Evolutionary conservation across 2,888 invertebrate genomes (phyloP).

Genomic region (Tachina lurida): DNA sequence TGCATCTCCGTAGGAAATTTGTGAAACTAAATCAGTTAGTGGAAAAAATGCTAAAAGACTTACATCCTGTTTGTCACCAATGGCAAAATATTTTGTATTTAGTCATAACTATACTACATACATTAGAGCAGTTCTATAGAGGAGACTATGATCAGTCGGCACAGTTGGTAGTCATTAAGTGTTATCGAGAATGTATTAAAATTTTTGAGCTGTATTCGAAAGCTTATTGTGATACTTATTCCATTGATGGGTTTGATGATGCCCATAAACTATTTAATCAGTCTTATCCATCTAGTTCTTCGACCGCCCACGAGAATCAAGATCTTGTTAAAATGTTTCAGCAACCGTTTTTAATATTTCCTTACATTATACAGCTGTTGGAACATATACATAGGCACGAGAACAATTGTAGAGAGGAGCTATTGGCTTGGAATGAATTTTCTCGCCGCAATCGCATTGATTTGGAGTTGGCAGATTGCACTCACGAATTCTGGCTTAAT

Average conservation of each 20-base stretch:
- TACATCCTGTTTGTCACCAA: slow-evolving; percentile 84
- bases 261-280: slow-evolving; percentile 84
- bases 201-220: slow-evolving; percentile 88
- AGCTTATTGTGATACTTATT: slow-evolving; percentile 89
- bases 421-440: slow-evolving; percentile 79
- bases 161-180: slow-evolving; percentile 88
- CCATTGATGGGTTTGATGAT: slow-evolving; percentile 88
- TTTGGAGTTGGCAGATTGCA: slow-evolving; percentile 80
- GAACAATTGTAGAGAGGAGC: slow-evolving; percentile 77
- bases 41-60: slow-evolving; percentile 69
- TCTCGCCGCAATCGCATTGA: slow-evolving; percentile 78
- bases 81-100: slow-evolving; percentile 88
- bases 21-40: slow-evolving; percentile 65
- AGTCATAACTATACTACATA: slow-evolving; percentile 87
- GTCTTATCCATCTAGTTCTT: slow-evolving; percentile 28
- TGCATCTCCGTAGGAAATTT: slow-evolving; percentile 74
- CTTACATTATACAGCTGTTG: slow-evolving; percentile 78
- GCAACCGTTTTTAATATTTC: slow-evolving; percentile 79
- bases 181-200: slow-evolving; percentile 88
- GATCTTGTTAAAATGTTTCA: slow-evolving; percentile 78
- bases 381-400: slow-evolving; percentile 77
- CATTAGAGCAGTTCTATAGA: slow-evolving; percentile 88
- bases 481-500: slow-evolving; percentile 81
- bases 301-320: slow-evolving; percentile 70
- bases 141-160: slow-evolving; percentile 86